Base-by-base conservation (phyloP, 1,140 invertebrate species). In the Lepidurus arcticus region DNA sequence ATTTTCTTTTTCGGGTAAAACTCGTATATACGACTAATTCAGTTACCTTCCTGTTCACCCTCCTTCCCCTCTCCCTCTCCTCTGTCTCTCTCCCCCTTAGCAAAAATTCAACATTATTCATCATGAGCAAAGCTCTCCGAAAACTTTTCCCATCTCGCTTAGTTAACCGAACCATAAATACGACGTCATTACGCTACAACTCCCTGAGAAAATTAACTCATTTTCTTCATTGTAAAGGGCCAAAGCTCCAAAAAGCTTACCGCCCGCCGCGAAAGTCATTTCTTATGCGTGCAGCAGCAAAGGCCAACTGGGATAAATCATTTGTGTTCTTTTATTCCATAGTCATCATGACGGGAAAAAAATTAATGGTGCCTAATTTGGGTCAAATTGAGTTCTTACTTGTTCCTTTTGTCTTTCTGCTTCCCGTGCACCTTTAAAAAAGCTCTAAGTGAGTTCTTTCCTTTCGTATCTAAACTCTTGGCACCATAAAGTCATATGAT, bases 21-120 rank as follows among this genome's bases (percentile, higher is more conserved):
- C 45, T 34, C 34, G 34, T 34, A 34, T 34, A 34, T 16, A 47
- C 53, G 16, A 65, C 53, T 65, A 65, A 65, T 65, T 65, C 53
- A 65, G 53, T 65, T 65, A 65, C 53, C 53, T 10, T 65, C 53
- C 53, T 65, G 53, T 65, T 65, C 53, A 65, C 53, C 53, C 53
- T 21, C n/a, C 34, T 34, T 34, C 34, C 34, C 34, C 34, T 34
- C 34, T 34, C 34, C 34, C 3, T 34, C 34, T 34, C 34, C 34
- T 34, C 34, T 34, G 2, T 34, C 2, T 34, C 34, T 34, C 34
- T 34, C 34, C 34, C 34, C 3, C 34, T 2, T 34, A 34, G 4
- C 34, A 34, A 34, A 34, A 34, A 34, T 34, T 34, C 34, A 34
- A 34, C 34, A 34, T 34, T 34, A 34, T 34, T 34, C 3, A 34